Base-by-base conservation (phyloP, 2,113 vertebrate genomes). In the Lamprotornis superbus region DNA sequence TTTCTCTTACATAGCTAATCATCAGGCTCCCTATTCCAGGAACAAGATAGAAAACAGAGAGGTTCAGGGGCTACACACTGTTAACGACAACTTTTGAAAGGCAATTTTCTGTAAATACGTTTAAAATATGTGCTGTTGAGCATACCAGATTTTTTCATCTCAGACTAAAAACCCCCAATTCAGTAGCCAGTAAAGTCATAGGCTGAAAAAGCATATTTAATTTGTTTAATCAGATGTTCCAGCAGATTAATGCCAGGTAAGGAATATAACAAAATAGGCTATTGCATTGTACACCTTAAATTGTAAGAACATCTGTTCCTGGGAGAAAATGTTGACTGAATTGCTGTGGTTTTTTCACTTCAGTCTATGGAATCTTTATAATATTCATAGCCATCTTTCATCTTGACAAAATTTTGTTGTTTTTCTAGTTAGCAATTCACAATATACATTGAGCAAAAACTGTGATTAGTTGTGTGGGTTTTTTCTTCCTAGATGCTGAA, bases 351-450 rank as follows among this genome's bases (percentile, higher is more conserved):
- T 74, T 61, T 75, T 83, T 47, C 12, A 49, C 19, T 90, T 71
- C 17, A 49, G 39, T 49, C 70, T 87, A 77, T 90, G 59, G 28
- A 75, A 70, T 80, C 21, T 49, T n/a, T 37, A 27, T 59, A 39
- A 21, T 49, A 27, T 68, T 92, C 56, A 22, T 65, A 85, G 30
- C 8, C 13, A 28, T 63, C 56, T 67, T 79, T 63, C 78, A n/a
- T 60, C 20, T 15, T 79, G 39, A 52, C 50, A 69, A 25, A 77
- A 57, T 87, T 57, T 68, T 59, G 4, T 70, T 68, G 31, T 85
- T 70, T 92, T 83, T 83, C 44, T 88, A 64, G 64, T 75, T 94
- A 91, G 80, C 65, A 60, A 46, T 89, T 87, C 64, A 78, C 80
- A 35, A 18, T 83, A 67, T 27, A 20, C 31, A 37, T 76, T 56